Base-by-base conservation (phyloP, 2,797 vertebrate genomes). In the Lagocephalus sceleratus region DNA sequence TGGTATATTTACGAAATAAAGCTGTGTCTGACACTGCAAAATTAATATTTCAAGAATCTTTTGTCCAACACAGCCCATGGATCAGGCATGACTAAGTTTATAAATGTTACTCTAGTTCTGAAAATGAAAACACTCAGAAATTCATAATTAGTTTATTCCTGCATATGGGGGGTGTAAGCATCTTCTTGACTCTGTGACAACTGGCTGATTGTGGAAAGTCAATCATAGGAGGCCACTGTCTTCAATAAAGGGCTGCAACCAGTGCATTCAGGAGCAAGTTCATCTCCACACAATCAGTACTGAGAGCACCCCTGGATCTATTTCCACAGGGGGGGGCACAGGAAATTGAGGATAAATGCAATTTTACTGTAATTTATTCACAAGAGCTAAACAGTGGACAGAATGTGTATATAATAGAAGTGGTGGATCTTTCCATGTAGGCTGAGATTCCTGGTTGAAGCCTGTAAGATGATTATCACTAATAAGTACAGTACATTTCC, bases 31-130 rank as follows among this genome's bases (percentile, higher is more conserved):
- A 25, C 23, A 25, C 23, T 25, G 23, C 23, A 25, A 25, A 60
- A 82, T 82, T 79, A 74, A 71, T 63, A 83, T 80, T 57, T 54
- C 61, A 59, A 62, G 49, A 57, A 77, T 68, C 55, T 55, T 49
- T n/a, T n/a, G n/a, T n/a, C n/a, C n/a, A n/a, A n/a, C n/a, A n/a
- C n/a, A n/a, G n/a, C n/a, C n/a, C n/a, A n/a, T n/a, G n/a, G n/a
- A n/a, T n/a, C n/a, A n/a, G n/a, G n/a, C n/a, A n/a, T n/a, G n/a
- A n/a, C n/a, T n/a, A n/a, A n/a, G n/a, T n/a, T n/a, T n/a, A n/a
- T 51, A 29, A 14, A 19, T n/a, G n/a, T n/a, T n/a, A n/a, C n/a
- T n/a, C n/a, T n/a, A n/a, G n/a, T n/a, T n/a, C n/a, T n/a, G n/a
- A n/a, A n/a, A n/a, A n/a, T n/a, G 32, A 43, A 38, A 56, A 48